Evolutionary conservation across 1,140 invertebrate genomes (phyloP), one percentile per base, ranked within the genome.

Genomic region (Neodiprion fabricii): DNA sequence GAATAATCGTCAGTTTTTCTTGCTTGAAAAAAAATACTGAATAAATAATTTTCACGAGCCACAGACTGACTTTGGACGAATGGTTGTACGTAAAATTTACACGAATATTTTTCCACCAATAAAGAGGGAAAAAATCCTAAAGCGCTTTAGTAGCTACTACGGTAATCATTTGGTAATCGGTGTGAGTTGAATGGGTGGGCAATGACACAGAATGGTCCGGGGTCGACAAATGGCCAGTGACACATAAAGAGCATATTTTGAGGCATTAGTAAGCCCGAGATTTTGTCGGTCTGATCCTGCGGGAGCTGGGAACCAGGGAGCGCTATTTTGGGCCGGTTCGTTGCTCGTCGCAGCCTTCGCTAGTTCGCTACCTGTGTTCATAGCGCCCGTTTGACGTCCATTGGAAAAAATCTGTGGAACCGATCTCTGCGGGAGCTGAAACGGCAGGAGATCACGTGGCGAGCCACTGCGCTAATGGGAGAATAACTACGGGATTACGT

Each of bases 201-300:
- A 71, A 66, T 78, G 78, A 81, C 78, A 79, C 71, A 69, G 71
- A 82, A 83, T 71, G 75, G 28, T 40, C 28, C 28, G 47, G 28
- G 28, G 70, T 77, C 77, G 83, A 79, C 84, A 87, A 87, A 84
- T 87, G 85, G 84, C 82, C 82, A 88, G 83, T 86, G 87, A 88
- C 87, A 88, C 85, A 87, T 88, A 86, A 88, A 87, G 81, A 85
- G 84, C 87, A 88, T 87, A 86, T 85, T 86, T 87, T 84, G 48
- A 78, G 79, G 85, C 75, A 87, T 88, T 88, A 87, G 78, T 67
- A 72, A 40, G 28, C 72, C 68, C 68, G 65, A 70, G 77, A 65
- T 72, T 67, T 40, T 40, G 28, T 40, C 28, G 28, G 28, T 40
- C 28, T 40, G 28, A 40, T 40, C 28, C 28, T 40, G 28, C 28